Conservation (phyloP, 2,888 invertebrate genomes). For the Pseudococcus viburni region DNA sequence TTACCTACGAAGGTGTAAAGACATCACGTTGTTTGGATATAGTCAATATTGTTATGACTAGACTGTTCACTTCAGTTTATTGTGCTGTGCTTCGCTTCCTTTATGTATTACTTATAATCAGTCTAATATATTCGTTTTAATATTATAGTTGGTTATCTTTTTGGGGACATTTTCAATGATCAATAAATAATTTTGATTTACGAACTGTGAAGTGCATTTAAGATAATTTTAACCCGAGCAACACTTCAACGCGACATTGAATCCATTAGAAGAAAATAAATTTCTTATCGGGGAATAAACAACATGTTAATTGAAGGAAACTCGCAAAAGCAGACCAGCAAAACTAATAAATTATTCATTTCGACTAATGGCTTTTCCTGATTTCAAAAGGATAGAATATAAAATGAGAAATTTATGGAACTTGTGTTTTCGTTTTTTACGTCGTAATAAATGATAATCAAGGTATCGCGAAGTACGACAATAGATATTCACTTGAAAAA, state of each 20-base stretch:
- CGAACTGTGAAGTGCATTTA: too few relatives aligned
- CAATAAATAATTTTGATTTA: too few relatives aligned
- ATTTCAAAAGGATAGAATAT: background rate
- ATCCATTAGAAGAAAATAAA: background rate
- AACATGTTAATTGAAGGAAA: background rate
- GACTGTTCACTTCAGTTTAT: constrained; percentile 51
- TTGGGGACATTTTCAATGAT: too few relatives aligned
- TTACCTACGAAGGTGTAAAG: background rate
- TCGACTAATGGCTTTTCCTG: constrained; percentile 12
- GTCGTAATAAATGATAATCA: too few relatives aligned
- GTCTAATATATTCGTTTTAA: constrained; percentile 51
- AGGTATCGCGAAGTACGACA: too few relatives aligned
- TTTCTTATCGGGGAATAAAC: background rate
- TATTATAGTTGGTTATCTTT: background rate
- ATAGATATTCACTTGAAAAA: too few relatives aligned
- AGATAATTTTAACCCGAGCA: background rate
- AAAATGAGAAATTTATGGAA: background rate
- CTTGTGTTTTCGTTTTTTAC: background rate
- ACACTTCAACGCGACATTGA: background rate
- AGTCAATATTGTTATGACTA: constrained; percentile 21
- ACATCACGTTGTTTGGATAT: constrained; percentile 16
- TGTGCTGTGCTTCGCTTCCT: constrained; percentile 55
- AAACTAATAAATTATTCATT: constrained; percentile 8
- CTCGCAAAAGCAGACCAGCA: background rate
- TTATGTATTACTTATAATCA: constrained; percentile 49